Evolutionary conservation across 2,888 invertebrate species (phyloP).

Genomic region (Polymixis lichenea): DNA sequence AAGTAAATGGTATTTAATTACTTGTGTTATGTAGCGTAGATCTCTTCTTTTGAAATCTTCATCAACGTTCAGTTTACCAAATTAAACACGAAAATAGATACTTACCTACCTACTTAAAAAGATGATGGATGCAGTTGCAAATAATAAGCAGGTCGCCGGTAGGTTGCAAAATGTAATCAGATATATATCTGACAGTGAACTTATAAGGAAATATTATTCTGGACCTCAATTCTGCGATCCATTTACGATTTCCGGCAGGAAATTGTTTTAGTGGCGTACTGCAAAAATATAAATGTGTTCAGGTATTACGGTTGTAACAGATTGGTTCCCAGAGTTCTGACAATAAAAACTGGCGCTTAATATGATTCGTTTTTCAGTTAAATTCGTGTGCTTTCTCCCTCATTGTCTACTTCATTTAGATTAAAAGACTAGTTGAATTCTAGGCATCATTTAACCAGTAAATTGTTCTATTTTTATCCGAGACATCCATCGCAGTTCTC

Average conservation of each 20-base stretch:
- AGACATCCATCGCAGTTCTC: background rate
- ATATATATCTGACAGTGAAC: slow-evolving; percentile 11
- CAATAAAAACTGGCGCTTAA: slow-evolving; percentile 6
- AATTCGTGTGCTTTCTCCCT: background rate
- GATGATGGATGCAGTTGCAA: slow-evolving; percentile 1
- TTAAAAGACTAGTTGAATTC: background rate
- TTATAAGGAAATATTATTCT: slow-evolving; percentile 43
- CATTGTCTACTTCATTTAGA: background rate
- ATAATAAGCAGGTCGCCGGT: slow-evolving; percentile 4
- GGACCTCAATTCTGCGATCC: slow-evolving; percentile 22
- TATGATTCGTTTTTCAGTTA: slow-evolving; percentile 1
- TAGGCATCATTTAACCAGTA: background rate
- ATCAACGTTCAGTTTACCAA: background rate
- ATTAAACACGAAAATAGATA: background rate
- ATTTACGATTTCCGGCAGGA: slow-evolving; percentile 45
- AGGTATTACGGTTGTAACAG: slow-evolving; percentile 14
- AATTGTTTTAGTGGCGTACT: slow-evolving; percentile 43
- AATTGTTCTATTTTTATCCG: background rate
- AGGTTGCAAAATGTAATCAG: slow-evolving; percentile 36
- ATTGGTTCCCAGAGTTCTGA: slow-evolving; percentile 24
- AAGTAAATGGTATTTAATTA: slow-evolving; percentile 23
- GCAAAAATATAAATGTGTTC: slow-evolving; percentile 36
- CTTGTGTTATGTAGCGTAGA: background rate
- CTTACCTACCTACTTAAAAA: background rate
- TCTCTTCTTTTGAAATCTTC: background rate